Conservation (phyloP, 2,888 invertebrate species). For the Metacarcinus magister region DNA sequence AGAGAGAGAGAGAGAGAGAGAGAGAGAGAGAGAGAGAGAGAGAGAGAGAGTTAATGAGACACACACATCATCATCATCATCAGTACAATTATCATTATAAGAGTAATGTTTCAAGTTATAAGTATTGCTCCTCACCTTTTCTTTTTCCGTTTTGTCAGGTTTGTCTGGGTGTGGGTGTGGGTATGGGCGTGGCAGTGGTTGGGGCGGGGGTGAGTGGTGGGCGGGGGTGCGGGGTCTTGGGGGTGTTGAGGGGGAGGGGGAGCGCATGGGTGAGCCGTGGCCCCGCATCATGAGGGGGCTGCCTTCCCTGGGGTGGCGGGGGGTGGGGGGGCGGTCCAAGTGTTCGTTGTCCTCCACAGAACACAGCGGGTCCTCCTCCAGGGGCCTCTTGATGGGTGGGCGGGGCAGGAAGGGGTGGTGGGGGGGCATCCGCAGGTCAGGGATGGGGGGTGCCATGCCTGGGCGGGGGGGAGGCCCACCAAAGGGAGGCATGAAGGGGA, state of each 20-base stretch:
- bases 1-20: background rate
- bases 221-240: constrained; percentile 75
- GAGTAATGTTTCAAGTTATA: background rate
- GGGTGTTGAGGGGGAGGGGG: constrained; percentile 75
- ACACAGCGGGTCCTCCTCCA: constrained; percentile 69
- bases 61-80: no score
- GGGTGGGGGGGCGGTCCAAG: constrained; percentile 78
- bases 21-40: background rate
- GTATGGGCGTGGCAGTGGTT: constrained; percentile 7
- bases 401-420: constrained; percentile 72
- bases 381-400: constrained; percentile 45
- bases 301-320: constrained; percentile 72
- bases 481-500: constrained; percentile 79
- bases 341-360: constrained; percentile 68
- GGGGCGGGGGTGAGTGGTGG: constrained; percentile 74
- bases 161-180: constrained; percentile 68
- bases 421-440: constrained; percentile 73
- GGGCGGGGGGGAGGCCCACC: constrained; percentile 76
- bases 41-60: no score
- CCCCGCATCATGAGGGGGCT: constrained; percentile 67
- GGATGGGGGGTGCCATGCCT: constrained; percentile 71
- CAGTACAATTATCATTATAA: no score
- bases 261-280: constrained; percentile 73
- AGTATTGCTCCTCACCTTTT: constrained; percentile 69
- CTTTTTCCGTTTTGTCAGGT: constrained; percentile 74